phyloP scores from a whole-genome alignment of 2,113 vertebrate species.

The Boulengeromyrus knoepffleri region DNA sequence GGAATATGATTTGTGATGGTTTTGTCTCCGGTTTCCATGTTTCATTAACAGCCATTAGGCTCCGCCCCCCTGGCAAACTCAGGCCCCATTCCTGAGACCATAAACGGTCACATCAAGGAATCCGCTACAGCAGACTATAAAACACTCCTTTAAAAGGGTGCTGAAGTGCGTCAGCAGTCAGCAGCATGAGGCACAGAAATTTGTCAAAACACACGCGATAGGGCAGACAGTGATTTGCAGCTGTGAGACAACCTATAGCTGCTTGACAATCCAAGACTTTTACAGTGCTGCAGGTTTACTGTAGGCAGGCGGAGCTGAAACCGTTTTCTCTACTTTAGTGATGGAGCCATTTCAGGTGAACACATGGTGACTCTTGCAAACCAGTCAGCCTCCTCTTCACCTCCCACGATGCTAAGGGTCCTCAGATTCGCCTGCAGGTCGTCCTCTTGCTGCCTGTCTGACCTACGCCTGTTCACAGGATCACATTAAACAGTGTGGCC shows the following conservation, averaged over 20 bases:
- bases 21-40: background rate
- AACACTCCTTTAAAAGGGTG: background rate
- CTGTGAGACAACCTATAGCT: background rate
- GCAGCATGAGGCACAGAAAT: background rate
- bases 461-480: background rate
- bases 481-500: background rate
- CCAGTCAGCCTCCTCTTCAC: background rate
- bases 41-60: background rate
- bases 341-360: background rate
- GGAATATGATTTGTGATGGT: background rate
- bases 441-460: background rate
- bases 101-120: background rate
- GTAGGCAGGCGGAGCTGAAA: background rate
- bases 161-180: background rate
- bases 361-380: background rate
- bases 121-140: background rate
- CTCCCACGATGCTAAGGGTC: background rate
- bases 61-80: background rate
- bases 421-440: background rate
- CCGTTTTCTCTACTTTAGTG: background rate
- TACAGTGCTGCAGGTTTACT: background rate
- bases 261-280: background rate
- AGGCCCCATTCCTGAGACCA: background rate
- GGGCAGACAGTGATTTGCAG: background rate
- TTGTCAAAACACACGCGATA: background rate